Conservation (phyloP, 2,113 vertebrate species). For the Hymenochirus boettgeri region DNA sequence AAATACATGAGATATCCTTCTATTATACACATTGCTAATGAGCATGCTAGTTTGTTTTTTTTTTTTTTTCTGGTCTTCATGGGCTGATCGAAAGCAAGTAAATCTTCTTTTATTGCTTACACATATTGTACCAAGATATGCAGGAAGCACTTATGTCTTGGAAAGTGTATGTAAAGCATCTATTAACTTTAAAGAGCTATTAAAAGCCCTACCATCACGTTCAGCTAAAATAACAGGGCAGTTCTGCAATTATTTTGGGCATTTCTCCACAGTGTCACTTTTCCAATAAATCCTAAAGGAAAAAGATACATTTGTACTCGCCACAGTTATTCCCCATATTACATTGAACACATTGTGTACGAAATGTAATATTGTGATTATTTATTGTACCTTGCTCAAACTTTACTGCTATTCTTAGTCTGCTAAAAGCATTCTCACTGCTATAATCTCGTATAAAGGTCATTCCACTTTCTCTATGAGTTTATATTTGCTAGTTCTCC, state of each 20-base stretch:
- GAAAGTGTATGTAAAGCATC: background rate
- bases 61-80: constrained; percentile 5
- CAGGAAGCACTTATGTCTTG: constrained; percentile 16
- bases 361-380: too few species aligned
- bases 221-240: constrained; percentile 6
- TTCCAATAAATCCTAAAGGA: too few species aligned
- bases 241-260: background rate
- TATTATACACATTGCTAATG: constrained; percentile 11
- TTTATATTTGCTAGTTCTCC: too few species aligned
- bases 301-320: too few species aligned
- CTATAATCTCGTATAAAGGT: too few species aligned
- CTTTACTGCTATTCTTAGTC: too few species aligned
- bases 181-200: background rate
- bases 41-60: background rate
- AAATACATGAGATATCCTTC: constrained; percentile 8
- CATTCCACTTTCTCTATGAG: too few species aligned
- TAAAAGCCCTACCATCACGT: background rate
- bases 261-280: background rate
- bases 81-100: background rate
- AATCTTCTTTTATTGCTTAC: constrained; percentile 10
- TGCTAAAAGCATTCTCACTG: too few species aligned
- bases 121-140: constrained; percentile 10
- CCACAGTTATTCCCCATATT: too few species aligned
- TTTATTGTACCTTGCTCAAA: too few species aligned
- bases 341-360: too few species aligned